phyloP scores from a whole-genome alignment of 2,888 invertebrate genomes.

The Argyresthia goedartella region DNA sequence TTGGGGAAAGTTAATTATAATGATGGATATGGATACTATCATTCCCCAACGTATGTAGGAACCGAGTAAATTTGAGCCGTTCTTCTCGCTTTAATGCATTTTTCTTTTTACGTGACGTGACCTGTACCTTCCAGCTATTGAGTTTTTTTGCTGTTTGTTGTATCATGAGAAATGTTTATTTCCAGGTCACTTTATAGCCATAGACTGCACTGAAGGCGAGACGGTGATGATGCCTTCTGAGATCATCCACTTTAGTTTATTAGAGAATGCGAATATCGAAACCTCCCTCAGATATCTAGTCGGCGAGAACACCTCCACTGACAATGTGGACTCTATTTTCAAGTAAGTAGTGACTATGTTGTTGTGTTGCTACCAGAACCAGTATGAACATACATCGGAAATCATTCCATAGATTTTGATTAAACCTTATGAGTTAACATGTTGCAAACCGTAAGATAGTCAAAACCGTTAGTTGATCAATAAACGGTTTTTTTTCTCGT shows the following conservation, averaged over 20 bases:
- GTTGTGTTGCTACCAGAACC: background rate
- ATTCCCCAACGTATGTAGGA: no score
- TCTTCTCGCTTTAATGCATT: no score
- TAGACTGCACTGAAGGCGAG: slow-evolving; percentile 77
- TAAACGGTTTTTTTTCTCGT: no score
- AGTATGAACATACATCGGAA: no score
- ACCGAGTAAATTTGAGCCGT: no score
- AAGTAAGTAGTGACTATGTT: slow-evolving; percentile 45
- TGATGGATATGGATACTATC: no score
- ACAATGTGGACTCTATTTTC: slow-evolving; percentile 68
- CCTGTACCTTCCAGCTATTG: background rate
- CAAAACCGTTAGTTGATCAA: no score
- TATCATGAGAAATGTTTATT: background rate
- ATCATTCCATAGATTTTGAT: no score
- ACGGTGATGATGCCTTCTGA: slow-evolving; percentile 76
- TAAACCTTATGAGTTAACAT: no score
- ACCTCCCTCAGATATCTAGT: slow-evolving; percentile 53
- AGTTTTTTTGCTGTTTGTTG: no score
- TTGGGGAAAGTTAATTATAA: no score
- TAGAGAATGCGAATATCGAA: slow-evolving; percentile 59
- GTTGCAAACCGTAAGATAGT: no score
- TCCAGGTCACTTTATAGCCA: slow-evolving; percentile 75
- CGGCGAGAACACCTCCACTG: slow-evolving; percentile 43
- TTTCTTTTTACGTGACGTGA: background rate
- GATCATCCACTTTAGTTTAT: slow-evolving; percentile 74